phyloP scores from a whole-genome alignment of 1,140 invertebrate genomes.

The Bombus affinis region DNA sequence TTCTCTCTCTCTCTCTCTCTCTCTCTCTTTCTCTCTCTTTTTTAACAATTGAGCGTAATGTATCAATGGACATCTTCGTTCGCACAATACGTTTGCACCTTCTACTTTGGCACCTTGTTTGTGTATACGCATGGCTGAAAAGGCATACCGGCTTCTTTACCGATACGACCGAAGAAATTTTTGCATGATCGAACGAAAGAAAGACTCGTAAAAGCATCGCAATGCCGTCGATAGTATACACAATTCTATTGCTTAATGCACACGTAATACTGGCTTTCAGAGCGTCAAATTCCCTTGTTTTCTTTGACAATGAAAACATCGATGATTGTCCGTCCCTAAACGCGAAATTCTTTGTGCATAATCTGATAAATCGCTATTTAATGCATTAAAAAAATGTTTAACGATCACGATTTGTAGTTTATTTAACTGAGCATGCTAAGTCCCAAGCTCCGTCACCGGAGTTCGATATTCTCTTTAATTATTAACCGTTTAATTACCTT shows the following conservation, averaged over 20 bases:
- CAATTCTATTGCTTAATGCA: conserved; percentile 62
- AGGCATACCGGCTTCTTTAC: neutral
- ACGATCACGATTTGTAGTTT: conserved; percentile 80
- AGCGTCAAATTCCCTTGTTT: conserved; percentile 69
- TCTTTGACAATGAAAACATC: conserved; percentile 72
- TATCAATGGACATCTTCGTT: conserved; percentile 5
- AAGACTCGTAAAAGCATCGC: conserved; percentile 37
- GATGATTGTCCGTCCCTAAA: conserved; percentile 82
- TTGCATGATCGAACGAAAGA: conserved; percentile 29
- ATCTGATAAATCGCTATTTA: conserved; percentile 57
- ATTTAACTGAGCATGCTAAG: conserved; percentile 83
- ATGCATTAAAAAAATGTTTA: conserved; percentile 58
- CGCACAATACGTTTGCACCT: conserved; percentile 62
- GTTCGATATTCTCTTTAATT: conserved; percentile 77
- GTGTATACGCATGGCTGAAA: neutral
- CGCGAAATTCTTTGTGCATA: conserved; percentile 82
- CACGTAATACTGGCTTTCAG: conserved; percentile 80
- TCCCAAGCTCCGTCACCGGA: conserved; percentile 82
- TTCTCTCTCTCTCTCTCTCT: neutral
- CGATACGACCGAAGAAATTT: conserved; percentile 37
- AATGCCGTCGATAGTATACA: conserved; percentile 31
- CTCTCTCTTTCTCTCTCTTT: neutral
- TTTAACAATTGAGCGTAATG: conserved; percentile 25
- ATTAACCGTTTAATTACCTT: conserved; percentile 65
- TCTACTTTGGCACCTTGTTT: conserved; percentile 77